Evolutionary conservation across 2,888 invertebrate genomes (phyloP).

Genomic region (Lasioglossum calceatum): DNA sequence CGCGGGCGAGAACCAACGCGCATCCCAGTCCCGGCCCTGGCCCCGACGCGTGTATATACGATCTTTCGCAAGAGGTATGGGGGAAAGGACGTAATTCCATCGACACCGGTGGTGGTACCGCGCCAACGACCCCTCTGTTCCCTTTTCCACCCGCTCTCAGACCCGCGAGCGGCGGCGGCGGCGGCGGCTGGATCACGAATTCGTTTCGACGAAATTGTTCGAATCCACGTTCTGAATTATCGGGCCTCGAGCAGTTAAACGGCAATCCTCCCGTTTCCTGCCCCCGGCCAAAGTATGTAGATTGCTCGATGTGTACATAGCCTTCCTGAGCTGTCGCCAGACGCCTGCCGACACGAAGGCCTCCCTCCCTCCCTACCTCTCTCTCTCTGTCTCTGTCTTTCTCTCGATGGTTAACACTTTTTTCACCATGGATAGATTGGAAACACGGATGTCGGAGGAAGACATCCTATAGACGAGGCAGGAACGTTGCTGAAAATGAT

Average conservation of each 20-base stretch:
- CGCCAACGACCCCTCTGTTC: conserved; percentile 57
- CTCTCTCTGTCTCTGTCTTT: not conserved
- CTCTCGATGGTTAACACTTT: not conserved
- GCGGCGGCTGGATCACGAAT: conserved; percentile 68
- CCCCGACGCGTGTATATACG: conserved; percentile 54
- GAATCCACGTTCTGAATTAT: conserved; percentile 69
- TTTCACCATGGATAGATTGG: not conserved
- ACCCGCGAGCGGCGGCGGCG: conserved; percentile 35
- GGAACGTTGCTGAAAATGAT: not conserved
- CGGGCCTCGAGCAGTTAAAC: conserved; percentile 65
- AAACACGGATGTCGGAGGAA: not conserved
- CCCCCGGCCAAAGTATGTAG: not conserved
- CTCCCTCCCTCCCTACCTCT: not conserved
- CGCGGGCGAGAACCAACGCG: conserved; percentile 24
- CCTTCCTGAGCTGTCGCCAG: conserved; percentile 15
- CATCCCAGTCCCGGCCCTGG: conserved; percentile 32
- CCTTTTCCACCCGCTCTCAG: conserved; percentile 39
- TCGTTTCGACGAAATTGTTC: conserved; percentile 72
- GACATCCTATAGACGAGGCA: not conserved
- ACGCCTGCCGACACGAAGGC: conserved; percentile 21
- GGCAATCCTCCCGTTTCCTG: conserved; percentile 49
- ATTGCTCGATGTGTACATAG: conserved; percentile 14
- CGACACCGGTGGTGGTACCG: conserved; percentile 70
- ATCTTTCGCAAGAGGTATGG: conserved; percentile 66
- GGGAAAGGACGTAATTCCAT: conserved; percentile 71